Base-by-base conservation (phyloP, 2,797 vertebrate genomes). In the Jordanella pulchra region DNA sequence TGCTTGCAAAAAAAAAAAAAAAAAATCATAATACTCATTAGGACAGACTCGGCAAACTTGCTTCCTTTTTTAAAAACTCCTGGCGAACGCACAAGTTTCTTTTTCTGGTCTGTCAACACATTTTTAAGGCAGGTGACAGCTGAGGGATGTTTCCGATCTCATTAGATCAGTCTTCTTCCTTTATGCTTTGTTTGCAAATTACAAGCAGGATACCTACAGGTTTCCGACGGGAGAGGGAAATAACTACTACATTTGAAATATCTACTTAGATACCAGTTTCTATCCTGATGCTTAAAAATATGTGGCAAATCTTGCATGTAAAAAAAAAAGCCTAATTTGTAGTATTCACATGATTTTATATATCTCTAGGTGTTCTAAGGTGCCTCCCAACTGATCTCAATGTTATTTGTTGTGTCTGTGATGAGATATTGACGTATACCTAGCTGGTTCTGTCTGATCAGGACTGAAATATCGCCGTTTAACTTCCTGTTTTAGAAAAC, bases 401-500 rank as follows among this genome's bases (percentile, higher is more conserved):
- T 39, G 35, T 39, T 54, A 47, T 17, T 48, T 70, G 10, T 5
- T 60, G 44, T 32, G 9, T 39, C 7, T 61, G 58, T 25, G 21
- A 10, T 9, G 21, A 1, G 1, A n/a, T 39, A 51, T 61, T 11
- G 2, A 13, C 14, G 4, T 48, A 48, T 18, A 10, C 28, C 12
- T 63, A 10, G 47, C 45, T 42, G 32, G 23, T 44, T 60, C 54
- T 10, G 7, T 56, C 25, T 50, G 55, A n/a, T 61, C 42, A 32
- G 32, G 35, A 21, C 30, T 18, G 3, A 60, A 48, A 65, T 35
- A 7, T n/a, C 35, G 32, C 18, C 4, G 14, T 6, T 15, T n/a
- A 21, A 10, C 21, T 47, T 54, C 68, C 5, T 35, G 6, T 76
- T 65, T 54, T 60, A 15, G 28, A 27, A 78, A 51, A 39, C 69